These are phyloP conservation scores for Drosophila mauritiana DNA, from an alignment of 1,140 invertebrate genomes.

Conservation along the genomic window DNA sequence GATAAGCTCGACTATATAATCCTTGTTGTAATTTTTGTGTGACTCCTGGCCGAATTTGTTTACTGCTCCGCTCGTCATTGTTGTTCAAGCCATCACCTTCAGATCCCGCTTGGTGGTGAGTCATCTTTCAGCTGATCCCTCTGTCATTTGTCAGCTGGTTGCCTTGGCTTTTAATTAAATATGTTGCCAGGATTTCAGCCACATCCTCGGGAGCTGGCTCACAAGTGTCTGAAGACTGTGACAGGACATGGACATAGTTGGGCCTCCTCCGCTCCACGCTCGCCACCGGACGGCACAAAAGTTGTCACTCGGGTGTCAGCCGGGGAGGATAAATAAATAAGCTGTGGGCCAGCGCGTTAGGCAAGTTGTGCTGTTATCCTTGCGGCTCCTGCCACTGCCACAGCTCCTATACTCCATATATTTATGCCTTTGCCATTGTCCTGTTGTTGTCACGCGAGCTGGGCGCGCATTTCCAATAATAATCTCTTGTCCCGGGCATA, in stretches of 20 bases:
- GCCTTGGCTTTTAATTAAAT: constrained; percentile 45
- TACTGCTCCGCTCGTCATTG: not conserved
- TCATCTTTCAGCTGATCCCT: constrained; percentile 15
- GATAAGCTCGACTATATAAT: too few relatives aligned
- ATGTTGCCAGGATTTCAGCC: constrained; percentile 17
- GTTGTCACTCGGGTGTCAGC: constrained; percentile 73
- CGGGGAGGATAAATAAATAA: constrained; percentile 75
- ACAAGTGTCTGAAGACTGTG: constrained; percentile 29
- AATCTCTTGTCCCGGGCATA: constrained; percentile 80
- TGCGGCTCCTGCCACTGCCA: constrained; percentile 1
- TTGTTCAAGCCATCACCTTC: too few relatives aligned
- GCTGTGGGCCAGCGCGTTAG: constrained; percentile 53
- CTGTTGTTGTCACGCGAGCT: constrained; percentile 59
- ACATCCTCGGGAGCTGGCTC: constrained; percentile 20
- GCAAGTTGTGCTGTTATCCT: constrained; percentile 51
- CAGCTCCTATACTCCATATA: constrained; percentile 6
- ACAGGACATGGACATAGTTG: constrained; percentile 45
- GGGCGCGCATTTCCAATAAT: constrained; percentile 73
- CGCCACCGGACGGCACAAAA: constrained; percentile 31
- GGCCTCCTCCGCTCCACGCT: not conserved
- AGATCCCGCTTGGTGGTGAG: constrained; percentile 5
- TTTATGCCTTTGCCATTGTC: constrained; percentile 39
- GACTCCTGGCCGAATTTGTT: not conserved
- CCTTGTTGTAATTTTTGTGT: too few relatives aligned
- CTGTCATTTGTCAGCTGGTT: constrained; percentile 18